Conservation (phyloP, 2,797 vertebrate genomes). For the Sciaenops ocellatus region DNA sequence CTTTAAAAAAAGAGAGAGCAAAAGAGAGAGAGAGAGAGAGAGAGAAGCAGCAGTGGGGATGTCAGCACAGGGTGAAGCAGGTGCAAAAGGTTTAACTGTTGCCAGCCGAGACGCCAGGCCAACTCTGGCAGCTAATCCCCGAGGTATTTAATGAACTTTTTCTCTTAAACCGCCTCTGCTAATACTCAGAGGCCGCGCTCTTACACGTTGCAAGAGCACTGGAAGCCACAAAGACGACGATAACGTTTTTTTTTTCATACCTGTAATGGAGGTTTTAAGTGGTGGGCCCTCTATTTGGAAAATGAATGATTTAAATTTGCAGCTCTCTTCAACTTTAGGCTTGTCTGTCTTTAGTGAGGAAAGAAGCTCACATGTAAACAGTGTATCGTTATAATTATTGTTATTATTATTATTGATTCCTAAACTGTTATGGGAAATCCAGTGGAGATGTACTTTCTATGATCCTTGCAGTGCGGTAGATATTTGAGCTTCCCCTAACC, state of each 20-base stretch:
- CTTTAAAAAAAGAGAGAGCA: not conserved
- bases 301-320: conserved; percentile 58
- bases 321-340: conserved; percentile 48
- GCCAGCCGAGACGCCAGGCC: conserved; percentile 69
- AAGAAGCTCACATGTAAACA: conserved; percentile 26
- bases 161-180: conserved; percentile 73
- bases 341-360: conserved; percentile 18
- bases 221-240: conserved; percentile 44
- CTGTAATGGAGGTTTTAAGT: conserved; percentile 66
- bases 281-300: conserved; percentile 46
- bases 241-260: conserved; percentile 53
- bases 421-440: conserved; percentile 57
- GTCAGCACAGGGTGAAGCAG: conserved; percentile 73
- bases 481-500: conserved; percentile 49
- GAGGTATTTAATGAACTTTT: conserved; percentile 85
- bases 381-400: conserved; percentile 28
- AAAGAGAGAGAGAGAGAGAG: not conserved
- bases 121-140: conserved; percentile 77
- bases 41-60: conserved; percentile 39
- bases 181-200: conserved; percentile 68
- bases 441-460: conserved; percentile 22
- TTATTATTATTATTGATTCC: conserved; percentile 58
- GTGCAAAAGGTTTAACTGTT: conserved; percentile 83
- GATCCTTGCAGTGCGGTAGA: conserved; percentile 55
- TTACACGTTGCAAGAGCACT: conserved; percentile 52